phyloP scores from a whole-genome alignment of 2,113 vertebrate genomes.

The Cyanoderma ruficeps region DNA sequence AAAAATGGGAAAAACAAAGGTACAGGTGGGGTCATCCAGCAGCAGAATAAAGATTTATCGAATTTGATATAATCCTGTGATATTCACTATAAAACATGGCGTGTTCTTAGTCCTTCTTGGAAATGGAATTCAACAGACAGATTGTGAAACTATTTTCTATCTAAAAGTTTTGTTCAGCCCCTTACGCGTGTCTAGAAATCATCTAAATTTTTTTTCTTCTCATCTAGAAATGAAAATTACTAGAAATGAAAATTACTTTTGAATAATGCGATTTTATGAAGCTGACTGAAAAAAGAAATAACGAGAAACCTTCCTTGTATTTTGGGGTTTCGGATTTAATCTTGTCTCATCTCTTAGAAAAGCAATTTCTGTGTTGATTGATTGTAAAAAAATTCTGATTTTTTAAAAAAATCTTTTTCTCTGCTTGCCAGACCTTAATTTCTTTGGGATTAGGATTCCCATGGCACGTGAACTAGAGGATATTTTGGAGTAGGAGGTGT shows the following conservation, averaged over 20 bases:
- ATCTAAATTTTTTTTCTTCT: neutral
- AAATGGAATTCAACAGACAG: neutral
- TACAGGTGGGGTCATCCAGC: neutral
- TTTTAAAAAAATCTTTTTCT: neutral
- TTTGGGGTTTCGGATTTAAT: neutral
- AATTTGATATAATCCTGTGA: neutral
- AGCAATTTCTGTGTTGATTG: neutral
- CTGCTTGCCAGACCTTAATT: constrained; percentile 44
- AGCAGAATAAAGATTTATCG: neutral
- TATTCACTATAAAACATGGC: neutral
- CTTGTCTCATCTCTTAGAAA: neutral
- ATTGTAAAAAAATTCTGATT: neutral
- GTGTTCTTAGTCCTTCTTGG: neutral
- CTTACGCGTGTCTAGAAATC: neutral
- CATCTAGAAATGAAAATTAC: neutral
- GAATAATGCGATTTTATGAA: neutral
- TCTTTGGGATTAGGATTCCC: constrained; percentile 45
- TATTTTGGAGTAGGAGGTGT: neutral
- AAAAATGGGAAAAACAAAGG: neutral
- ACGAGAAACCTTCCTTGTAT: neutral
- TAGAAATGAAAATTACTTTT: neutral
- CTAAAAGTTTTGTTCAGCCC: neutral
- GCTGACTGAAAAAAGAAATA: neutral
- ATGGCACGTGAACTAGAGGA: constrained; percentile 64
- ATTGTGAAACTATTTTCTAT: neutral